Percentiles rank a stretch among this genome's conserved stretches.
Conservation (phyloP, 1,140 invertebrate genomes). For the Brachionus rotundiformis region DNA sequence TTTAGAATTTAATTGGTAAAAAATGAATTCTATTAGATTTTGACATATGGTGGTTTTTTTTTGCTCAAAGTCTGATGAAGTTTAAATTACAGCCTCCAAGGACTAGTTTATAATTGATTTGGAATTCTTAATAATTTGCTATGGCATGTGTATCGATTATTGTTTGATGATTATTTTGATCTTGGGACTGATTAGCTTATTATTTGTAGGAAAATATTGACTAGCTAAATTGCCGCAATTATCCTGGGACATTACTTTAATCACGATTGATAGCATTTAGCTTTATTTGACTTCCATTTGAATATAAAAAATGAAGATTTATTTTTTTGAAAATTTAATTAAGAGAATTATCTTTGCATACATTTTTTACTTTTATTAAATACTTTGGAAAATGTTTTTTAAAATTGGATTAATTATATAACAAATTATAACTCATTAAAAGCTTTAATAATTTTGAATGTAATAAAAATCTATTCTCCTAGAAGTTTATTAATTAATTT, state of each 20-base stretch:
- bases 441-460: too few species aligned
- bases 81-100: not conserved
- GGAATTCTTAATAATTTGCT: conserved; percentile 14
- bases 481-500: too few species aligned
- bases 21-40: not conserved
- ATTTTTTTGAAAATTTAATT: too few species aligned
- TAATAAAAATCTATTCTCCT: too few species aligned
- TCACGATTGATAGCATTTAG: not conserved
- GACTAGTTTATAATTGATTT: conserved; percentile 7
- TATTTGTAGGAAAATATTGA: not conserved
- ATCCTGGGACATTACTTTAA: not conserved
- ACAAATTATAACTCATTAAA: too few species aligned
- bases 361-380: too few species aligned
- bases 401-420: too few species aligned
- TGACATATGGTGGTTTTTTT: conserved; percentile 1
- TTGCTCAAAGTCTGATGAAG: not conserved
- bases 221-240: conserved; percentile 8
- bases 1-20: not conserved
- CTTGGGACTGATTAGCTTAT: conserved; percentile 29
- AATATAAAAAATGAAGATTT: too few species aligned
- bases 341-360: too few species aligned
- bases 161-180: conserved; percentile 25
- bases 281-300: not conserved
- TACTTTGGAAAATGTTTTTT: too few species aligned
- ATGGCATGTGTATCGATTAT: conserved; percentile 42